Base-by-base conservation (phyloP, 1,140 invertebrate species). In the Drosophila mayri region DNA sequence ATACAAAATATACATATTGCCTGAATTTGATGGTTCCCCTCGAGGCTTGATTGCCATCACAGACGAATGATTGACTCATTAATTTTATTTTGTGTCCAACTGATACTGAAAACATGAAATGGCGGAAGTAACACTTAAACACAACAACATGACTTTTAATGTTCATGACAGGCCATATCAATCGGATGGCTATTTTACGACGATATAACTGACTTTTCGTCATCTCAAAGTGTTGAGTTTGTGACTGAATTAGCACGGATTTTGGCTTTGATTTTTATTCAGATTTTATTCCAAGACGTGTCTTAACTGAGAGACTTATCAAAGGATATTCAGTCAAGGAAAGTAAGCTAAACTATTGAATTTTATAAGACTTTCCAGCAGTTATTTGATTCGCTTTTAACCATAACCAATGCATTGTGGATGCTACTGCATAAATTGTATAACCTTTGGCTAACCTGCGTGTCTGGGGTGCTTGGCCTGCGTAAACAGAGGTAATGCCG, bases 1-100 rank as follows among this genome's bases (percentile, higher is more conserved):
- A 6, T 11, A 35, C 1, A 35, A 4, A 35, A 35, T 11, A 35
- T 11, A 44, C 20, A 6, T 44, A 30, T 12, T 18, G 16, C 47
- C 25, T 0, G 6, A 18, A 50, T 50, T 50, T 47, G 16, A 47
- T 30, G 47, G 30, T 50, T 49, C 47, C 25, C 25, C 1, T 11
- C 25, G 25, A n/a, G 18, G 47, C 1, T 16, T 9, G 25, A 49
- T 49, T 18, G 4, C 47, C 30, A 30, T 50, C 47, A 32, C 49
- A 40, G 11, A 16, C 12, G n/a, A 40, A 30, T 37, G 37, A 58
- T 10, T 40, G 49, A 40, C 35, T 40, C 50, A 63, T 40, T 63
- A 20, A 40, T 58, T 58, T 57, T n/a, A 40, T 63, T 30, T 63
- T 20, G 35, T 30, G 60, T 63, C 32, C 50, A 63, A 57, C 37